Percentiles rank a stretch among this genome's conserved stretches.
Conservation (phyloP, 1,140 invertebrate genomes). For the Magallana ariakensis region DNA sequence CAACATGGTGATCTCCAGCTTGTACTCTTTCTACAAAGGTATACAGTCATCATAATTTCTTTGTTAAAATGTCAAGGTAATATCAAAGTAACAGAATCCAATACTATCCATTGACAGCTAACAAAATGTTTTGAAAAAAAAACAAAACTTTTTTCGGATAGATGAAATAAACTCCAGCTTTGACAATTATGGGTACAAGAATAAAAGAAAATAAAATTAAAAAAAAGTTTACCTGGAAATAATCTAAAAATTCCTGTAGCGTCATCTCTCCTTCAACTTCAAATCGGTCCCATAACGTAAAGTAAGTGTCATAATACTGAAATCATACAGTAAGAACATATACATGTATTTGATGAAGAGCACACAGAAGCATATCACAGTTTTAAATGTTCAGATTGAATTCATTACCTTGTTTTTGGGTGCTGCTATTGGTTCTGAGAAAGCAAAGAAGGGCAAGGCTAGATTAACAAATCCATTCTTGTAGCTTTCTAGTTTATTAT, state of each 20-base stretch:
- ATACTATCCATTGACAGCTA: too few species aligned
- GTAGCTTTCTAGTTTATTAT: conserved; percentile 85
- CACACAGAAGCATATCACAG: too few species aligned
- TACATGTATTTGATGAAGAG: too few species aligned
- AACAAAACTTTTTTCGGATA: too few species aligned
- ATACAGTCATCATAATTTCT: too few species aligned
- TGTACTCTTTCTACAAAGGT: conserved; percentile 85
- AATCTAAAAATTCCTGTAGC: conserved; percentile 94
- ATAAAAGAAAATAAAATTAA: too few species aligned
- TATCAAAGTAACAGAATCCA: too few species aligned
- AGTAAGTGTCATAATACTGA: conserved; percentile 94
- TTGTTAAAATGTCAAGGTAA: too few species aligned
- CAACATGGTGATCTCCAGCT: conserved; percentile 98
- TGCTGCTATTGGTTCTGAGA: conserved; percentile 96
- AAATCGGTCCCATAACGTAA: conserved; percentile 99
- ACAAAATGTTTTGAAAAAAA: too few species aligned
- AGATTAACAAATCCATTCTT: conserved; percentile 99
- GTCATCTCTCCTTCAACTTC: conserved; percentile 97
- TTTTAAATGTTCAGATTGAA: not conserved
- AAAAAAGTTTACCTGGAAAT: conserved; percentile 89
- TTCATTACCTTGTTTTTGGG: conserved; percentile 87
- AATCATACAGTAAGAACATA: conserved; percentile 56
- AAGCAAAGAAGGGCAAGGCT: conserved; percentile 97
- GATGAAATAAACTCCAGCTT: too few species aligned
- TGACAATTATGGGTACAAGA: too few species aligned